Conservation (phyloP, 2,797 vertebrate genomes). For the Eulemur mongoz region DNA sequence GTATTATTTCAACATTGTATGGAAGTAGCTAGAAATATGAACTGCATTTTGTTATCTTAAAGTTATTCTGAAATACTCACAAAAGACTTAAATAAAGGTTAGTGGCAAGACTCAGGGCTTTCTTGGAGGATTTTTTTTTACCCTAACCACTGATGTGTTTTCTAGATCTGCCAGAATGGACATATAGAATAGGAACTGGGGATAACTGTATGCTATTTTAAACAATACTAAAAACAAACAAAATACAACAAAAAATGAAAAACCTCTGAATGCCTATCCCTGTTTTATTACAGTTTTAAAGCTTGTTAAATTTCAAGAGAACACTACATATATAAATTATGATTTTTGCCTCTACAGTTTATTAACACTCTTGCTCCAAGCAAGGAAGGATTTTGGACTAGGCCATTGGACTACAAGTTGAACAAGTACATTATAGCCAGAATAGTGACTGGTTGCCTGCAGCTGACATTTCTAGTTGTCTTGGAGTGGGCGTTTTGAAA, state of each 20-base stretch:
- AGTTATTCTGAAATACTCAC: slow-evolving; percentile 12
- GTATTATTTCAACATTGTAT: slow-evolving; percentile 15
- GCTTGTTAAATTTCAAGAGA: neutral
- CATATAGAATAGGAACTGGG: neutral
- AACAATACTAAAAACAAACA: neutral
- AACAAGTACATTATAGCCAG: neutral
- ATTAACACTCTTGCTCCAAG: neutral
- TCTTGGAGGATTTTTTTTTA: neutral
- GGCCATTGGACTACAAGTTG: neutral
- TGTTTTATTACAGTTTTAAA: neutral
- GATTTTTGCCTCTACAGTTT: neutral
- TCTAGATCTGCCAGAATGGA: neutral
- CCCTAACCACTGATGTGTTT: neutral
- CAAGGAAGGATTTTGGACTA: neutral
- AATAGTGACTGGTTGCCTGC: neutral
- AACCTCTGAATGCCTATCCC: neutral
- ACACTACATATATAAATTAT: neutral
- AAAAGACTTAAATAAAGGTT: neutral
- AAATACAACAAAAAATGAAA: neutral
- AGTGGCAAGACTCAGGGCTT: neutral
- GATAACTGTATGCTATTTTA: neutral
- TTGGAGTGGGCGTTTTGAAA: neutral
- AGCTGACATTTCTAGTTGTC: neutral
- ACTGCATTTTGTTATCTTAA: neutral
- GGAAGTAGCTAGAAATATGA: neutral